phyloP scores from a whole-genome alignment of 1,140 invertebrate species.

The Hypothenemus hampei region DNA sequence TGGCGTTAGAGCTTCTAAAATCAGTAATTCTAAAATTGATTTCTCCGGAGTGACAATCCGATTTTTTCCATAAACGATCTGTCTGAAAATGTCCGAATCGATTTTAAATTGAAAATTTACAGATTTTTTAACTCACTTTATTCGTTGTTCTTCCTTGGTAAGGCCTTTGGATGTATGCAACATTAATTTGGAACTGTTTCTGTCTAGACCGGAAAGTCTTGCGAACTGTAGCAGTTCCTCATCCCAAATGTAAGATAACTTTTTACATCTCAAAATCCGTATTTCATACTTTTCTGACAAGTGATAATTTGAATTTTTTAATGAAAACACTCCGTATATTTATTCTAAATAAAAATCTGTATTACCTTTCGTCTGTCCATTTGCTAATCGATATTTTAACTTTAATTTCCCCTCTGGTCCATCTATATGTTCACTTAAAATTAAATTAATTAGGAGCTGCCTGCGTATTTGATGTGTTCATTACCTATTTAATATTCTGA shows the following conservation, averaged over 20 bases:
- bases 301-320: slow-evolving; percentile 1
- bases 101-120: neutral
- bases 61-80: slow-evolving; percentile 73
- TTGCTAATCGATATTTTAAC: slow-evolving; percentile 45
- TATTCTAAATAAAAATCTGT: no score
- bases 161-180: slow-evolving; percentile 58
- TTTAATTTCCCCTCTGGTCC: slow-evolving; percentile 32
- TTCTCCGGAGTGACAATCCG: slow-evolving; percentile 75
- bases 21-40: slow-evolving; percentile 61
- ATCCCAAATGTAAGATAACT: slow-evolving; percentile 40
- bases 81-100: slow-evolving; percentile 47
- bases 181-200: slow-evolving; percentile 53
- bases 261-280: slow-evolving; percentile 34
- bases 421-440: slow-evolving; percentile 28
- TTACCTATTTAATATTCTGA: slow-evolving; percentile 25
- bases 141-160: slow-evolving; percentile 48
- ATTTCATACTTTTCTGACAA: slow-evolving; percentile 30
- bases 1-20: slow-evolving; percentile 84
- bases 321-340: neutral
- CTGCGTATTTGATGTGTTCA: neutral
- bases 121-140: slow-evolving; percentile 43
- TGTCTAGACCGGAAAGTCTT: slow-evolving; percentile 62
- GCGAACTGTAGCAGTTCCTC: slow-evolving; percentile 53
- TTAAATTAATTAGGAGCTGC: neutral
- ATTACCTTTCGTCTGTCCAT: slow-evolving; percentile 45